Evolutionary conservation across 2,888 invertebrate genomes (phyloP).

Genomic region (Oxycera nigricornis): DNA sequence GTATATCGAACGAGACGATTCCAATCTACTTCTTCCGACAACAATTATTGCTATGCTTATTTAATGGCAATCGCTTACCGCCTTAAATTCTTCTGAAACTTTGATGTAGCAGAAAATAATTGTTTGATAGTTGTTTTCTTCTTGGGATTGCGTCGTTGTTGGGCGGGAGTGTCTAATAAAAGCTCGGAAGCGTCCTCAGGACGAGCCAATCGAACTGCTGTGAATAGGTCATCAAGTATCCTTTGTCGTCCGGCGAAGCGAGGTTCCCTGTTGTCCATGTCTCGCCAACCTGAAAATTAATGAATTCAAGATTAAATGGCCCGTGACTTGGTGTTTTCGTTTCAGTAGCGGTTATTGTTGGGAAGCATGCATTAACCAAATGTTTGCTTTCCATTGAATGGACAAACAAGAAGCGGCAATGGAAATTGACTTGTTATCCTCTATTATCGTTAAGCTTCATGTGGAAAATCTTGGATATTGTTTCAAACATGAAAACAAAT

Average conservation of each 20-base stretch:
- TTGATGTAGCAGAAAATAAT: constrained; percentile 93
- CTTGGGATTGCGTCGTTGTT: constrained; percentile 77
- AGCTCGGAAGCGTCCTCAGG: constrained; percentile 70
- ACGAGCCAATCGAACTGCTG: constrained; percentile 71
- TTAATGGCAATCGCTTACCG: constrained; percentile 64
- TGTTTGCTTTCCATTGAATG: no score
- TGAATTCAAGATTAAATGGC: neutral
- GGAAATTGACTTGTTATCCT: no score
- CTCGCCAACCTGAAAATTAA: constrained; percentile 77
- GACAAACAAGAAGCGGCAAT: no score
- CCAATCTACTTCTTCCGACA: neutral
- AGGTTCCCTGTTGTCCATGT: constrained; percentile 75
- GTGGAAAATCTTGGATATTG: no score
- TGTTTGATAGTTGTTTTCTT: constrained; percentile 91
- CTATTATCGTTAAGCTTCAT: no score
- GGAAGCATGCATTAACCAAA: no score
- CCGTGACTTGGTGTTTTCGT: no score
- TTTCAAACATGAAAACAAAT: no score
- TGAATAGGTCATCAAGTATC: constrained; percentile 77
- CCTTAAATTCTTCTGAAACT: constrained; percentile 92
- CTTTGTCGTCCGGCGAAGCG: constrained; percentile 73
- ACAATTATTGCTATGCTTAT: neutral
- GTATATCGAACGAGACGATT: neutral
- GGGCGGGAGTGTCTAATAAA: constrained; percentile 69
- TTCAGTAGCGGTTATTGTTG: no score